Evolutionary conservation across 2,113 vertebrate genomes (phyloP).

Genomic region (Hippocampus abdominalis): DNA sequence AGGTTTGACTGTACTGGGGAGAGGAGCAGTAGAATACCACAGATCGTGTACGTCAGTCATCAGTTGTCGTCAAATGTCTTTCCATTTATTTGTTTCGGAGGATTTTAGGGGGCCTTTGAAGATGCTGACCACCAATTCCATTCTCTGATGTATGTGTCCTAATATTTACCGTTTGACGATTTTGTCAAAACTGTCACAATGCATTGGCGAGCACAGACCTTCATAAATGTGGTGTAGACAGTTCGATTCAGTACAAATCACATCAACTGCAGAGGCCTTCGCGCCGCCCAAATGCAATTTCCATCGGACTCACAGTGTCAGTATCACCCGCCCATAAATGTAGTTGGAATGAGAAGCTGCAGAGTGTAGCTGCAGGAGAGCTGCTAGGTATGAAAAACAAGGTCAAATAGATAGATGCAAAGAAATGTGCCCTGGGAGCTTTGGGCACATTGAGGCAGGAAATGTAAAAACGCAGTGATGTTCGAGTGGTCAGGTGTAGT

Average conservation of each 20-base stretch:
- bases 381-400: slow-evolving; percentile 2
- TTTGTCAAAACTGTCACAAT: not conserved
- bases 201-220: not conserved
- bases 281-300: not conserved
- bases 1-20: no score
- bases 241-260: not conserved
- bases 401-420: not conserved
- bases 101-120: no score
- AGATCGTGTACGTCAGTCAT: no score
- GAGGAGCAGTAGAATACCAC: no score
- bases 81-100: no score
- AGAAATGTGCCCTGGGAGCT: not conserved
- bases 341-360: not conserved
- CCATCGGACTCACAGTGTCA: not conserved
- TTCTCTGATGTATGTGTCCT: not conserved
- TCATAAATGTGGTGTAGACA: not conserved
- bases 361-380: not conserved
- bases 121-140: not conserved
- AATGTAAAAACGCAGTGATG: not conserved
- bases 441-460: not conserved
- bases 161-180: not conserved
- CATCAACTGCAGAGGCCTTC: not conserved
- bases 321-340: not conserved
- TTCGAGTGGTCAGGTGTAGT: not conserved
- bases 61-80: no score